phyloP scores from a whole-genome alignment of 2,113 vertebrate species.

The Apaloderma vittatum region DNA sequence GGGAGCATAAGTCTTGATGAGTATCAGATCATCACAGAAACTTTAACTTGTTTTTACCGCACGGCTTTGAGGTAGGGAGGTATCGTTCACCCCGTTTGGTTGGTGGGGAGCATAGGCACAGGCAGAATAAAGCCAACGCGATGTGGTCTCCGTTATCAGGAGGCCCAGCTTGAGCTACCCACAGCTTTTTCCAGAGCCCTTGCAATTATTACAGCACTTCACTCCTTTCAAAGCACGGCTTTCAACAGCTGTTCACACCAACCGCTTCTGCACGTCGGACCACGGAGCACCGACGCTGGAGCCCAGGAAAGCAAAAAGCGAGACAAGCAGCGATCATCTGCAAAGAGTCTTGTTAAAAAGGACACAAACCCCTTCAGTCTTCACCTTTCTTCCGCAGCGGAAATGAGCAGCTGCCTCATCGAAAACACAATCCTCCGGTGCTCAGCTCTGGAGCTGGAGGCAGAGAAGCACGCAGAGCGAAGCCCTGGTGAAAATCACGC shows the following conservation, averaged over 20 bases:
- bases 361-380: neutral
- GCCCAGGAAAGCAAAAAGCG: neutral
- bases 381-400: neutral
- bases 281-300: accelerated
- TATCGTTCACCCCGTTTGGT: neutral
- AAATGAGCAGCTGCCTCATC: neutral
- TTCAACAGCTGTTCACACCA: neutral
- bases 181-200: neutral
- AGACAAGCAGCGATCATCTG: neutral
- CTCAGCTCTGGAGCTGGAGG: neutral
- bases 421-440: accelerated
- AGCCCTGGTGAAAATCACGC: neutral
- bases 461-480: accelerated
- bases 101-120: neutral
- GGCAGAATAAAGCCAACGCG: neutral
- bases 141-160: neutral
- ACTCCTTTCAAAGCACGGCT: neutral
- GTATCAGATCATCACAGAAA: neutral
- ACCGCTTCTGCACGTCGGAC: neutral
- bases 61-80: neutral
- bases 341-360: neutral
- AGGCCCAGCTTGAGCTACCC: neutral
- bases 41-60: neutral
- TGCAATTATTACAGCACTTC: neutral
- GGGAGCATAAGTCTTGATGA: neutral